Conservation (phyloP, 2,797 vertebrate species). For the Urocyon cinereoargenteus region DNA sequence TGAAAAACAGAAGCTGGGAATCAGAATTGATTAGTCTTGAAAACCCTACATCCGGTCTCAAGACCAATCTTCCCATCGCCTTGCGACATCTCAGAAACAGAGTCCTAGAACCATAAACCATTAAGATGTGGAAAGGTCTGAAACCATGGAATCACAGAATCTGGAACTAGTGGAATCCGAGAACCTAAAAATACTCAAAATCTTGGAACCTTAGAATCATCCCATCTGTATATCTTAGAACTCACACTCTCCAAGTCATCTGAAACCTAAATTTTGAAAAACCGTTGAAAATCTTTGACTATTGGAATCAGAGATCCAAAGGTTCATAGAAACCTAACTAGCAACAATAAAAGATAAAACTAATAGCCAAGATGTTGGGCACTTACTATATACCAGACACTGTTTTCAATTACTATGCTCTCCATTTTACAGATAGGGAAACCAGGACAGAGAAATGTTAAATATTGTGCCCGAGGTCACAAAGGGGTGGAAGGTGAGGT, state of each 20-base stretch:
- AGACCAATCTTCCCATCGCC: background rate
- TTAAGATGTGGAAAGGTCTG: background rate
- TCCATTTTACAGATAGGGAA: background rate
- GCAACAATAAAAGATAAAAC: background rate
- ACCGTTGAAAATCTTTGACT: background rate
- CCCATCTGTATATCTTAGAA: background rate
- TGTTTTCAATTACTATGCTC: background rate
- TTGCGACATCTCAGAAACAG: background rate
- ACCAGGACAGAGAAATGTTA: background rate
- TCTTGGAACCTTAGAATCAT: background rate
- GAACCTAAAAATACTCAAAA: slow-evolving; percentile 24
- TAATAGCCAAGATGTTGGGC: background rate
- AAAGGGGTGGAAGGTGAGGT: background rate
- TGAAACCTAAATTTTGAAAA: background rate
- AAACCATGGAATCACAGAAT: background rate
- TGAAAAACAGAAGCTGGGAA: background rate
- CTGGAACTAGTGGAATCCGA: background rate
- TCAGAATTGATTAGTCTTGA: background rate
- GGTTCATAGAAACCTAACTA: background rate
- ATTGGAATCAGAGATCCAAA: background rate
- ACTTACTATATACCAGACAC: background rate
- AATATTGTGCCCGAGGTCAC: background rate
- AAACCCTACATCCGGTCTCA: background rate
- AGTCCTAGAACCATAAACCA: background rate
- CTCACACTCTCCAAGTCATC: background rate